phyloP scores from a whole-genome alignment of 1,140 invertebrate genomes.

The Neodiprion pinetum region DNA sequence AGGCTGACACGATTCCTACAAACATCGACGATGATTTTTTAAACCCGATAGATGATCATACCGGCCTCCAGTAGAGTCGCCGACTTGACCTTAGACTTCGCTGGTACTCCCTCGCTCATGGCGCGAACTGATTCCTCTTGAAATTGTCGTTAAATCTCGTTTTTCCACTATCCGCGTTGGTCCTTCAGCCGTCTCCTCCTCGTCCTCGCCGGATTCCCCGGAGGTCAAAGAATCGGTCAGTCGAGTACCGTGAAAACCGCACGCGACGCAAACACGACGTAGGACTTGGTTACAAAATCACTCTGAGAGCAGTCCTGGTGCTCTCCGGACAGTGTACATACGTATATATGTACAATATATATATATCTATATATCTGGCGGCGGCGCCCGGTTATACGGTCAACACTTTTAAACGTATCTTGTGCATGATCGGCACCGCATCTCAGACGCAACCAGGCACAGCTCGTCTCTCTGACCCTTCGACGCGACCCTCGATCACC shows the following conservation, averaged over 20 bases:
- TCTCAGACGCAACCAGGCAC: constrained; percentile 10
- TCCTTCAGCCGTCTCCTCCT: constrained; percentile 21
- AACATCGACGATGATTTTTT: not conserved
- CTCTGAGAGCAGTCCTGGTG: too few relatives aligned
- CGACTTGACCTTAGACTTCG: constrained; percentile 40
- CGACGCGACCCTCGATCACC: constrained; percentile 20
- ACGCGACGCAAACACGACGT: too few relatives aligned
- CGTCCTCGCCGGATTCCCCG: not conserved
- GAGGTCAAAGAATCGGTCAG: not conserved
- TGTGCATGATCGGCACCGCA: not conserved
- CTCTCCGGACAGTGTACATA: too few relatives aligned
- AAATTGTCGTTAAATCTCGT: not conserved
- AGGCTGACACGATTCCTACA: not conserved
- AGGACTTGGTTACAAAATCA: too few relatives aligned
- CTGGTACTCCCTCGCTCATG: constrained; percentile 43
- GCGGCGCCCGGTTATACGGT: not conserved
- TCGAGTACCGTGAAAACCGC: too few relatives aligned
- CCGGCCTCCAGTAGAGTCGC: constrained; percentile 42
- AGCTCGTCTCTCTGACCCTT: constrained; percentile 26
- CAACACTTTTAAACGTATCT: not conserved
- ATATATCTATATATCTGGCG: too few relatives aligned
- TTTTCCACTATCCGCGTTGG: constrained; percentile 23
- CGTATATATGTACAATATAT: too few relatives aligned
- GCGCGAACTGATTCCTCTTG: not conserved
- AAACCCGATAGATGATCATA: constrained; percentile 29